Conservation (phyloP, 2,113 vertebrate genomes). For the Solea solea region DNA sequence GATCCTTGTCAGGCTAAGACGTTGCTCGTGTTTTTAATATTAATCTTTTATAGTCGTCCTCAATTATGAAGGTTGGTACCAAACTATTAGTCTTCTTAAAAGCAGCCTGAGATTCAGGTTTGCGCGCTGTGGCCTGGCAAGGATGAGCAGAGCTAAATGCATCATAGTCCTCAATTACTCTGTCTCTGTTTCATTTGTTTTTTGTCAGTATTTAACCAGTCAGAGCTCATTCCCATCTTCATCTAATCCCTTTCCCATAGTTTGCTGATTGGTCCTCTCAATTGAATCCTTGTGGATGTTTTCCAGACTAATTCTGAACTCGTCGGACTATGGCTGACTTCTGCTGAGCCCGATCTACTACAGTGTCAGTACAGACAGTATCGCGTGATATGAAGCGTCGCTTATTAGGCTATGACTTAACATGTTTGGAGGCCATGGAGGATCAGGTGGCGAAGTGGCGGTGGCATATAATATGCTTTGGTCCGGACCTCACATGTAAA, state of each 20-base stretch:
- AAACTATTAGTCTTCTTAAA: not conserved
- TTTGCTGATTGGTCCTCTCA: constrained; percentile 23
- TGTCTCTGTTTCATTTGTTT: constrained; percentile 5
- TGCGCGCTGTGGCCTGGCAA: constrained; percentile 17
- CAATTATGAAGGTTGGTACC: not conserved
- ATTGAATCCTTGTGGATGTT: not conserved
- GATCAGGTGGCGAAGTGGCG: constrained; percentile 4
- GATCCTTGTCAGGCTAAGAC: not conserved
- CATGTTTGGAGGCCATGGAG: not conserved
- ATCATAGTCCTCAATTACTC: constrained; percentile 10
- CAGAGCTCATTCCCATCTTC: constrained; percentile 18
- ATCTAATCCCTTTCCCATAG: constrained; percentile 22
- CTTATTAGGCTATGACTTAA: constrained; percentile 13
- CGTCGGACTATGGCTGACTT: constrained; percentile 4
- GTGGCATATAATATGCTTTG: constrained; percentile 17
- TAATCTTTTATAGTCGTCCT: not conserved
- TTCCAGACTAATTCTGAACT: constrained; percentile 18
- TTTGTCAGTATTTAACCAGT: constrained; percentile 1
- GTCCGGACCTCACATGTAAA: constrained; percentile 20
- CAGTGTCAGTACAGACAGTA: not conserved
- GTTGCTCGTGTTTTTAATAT: not conserved
- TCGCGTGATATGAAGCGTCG: not conserved
- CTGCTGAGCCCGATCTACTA: not conserved
- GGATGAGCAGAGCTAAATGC: not conserved
- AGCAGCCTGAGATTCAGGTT: not conserved